Base-by-base conservation (phyloP, 1,140 invertebrate genomes). In the Pogonomyrmex barbatus region DNA sequence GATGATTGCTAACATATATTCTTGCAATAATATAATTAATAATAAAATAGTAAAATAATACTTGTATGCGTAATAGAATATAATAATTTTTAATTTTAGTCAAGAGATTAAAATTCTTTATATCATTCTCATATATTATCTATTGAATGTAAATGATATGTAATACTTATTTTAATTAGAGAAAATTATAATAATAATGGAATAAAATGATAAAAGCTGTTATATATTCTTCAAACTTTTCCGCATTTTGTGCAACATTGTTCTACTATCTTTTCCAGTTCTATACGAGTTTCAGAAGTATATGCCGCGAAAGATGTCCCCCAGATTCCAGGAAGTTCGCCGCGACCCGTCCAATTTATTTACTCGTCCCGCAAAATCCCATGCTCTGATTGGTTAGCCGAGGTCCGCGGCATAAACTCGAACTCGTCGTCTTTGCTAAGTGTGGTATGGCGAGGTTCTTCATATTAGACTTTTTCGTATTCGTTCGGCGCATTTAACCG, bases 391-490 rank as follows among this genome's bases (percentile, higher is more conserved):
- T 91, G 87, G 90, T 65, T 68, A 54, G 33, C 45, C 71, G 70
- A 71, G 65, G 68, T 87, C 73, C 87, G 68, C 70, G 78, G 75
- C 89, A 91, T 89, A 91, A 91, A 91, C 86, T 83, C 83, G 68
- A 47, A 68, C 87, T 87, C 82, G 88, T 63, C 70, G 83, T 86
- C 77, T 83, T 82, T 76, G 54, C 52, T 52, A 68, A 68, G 58
- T 82, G 68, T 82, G 68, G 71, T 33, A 77, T 62, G 81, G 68
- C 0, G 24, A 24, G 86, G 62, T 58, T 88, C 87, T 62, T 88
- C 89, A 88, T 88, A 86, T 90, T 90, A 87, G 87, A 86, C 79
- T 88, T 91, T 88, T 91, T 90, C 90, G 90, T 91, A 88, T 91
- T 89, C 81, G 77, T 86, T 91, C 85, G 82, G 85, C 88, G 76